Percentiles rank a stretch among this genome's conserved stretches.
Conservation (phyloP, 2,113 vertebrate genomes). For the Diadophis punctatus region DNA sequence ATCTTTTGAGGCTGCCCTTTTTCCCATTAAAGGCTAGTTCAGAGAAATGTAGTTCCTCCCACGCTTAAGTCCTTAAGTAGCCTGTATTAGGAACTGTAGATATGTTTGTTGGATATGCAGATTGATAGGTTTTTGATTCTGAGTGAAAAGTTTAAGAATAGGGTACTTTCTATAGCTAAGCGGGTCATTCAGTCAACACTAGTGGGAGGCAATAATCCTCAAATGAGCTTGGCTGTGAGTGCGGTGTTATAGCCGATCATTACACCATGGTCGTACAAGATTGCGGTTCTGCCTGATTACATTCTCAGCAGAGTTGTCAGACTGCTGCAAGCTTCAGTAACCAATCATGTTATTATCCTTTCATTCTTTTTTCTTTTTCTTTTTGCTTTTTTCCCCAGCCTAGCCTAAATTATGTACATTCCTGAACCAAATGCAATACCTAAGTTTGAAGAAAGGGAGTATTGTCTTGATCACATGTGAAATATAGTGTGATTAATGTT, state of each 20-base stretch:
- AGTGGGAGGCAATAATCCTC: not conserved
- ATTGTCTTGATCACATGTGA: not conserved
- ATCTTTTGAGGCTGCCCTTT: slow-evolving; percentile 45
- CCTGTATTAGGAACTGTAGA: slow-evolving; percentile 38
- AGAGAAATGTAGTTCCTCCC: slow-evolving; percentile 44
- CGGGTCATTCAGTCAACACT: rapidly evolving
- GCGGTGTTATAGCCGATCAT: slow-evolving; percentile 4
- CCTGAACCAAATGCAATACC: slow-evolving; percentile 14
- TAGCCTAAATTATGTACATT: not conserved
- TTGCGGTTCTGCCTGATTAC: slow-evolving; percentile 3
- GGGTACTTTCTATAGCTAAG: slow-evolving; percentile 31
- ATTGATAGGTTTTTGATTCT: slow-evolving; percentile 46
- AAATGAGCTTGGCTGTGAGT: not conserved
- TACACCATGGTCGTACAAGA: not conserved
- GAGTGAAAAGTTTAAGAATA: slow-evolving; percentile 35
- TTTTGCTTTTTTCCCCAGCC: not conserved
- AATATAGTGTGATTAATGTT: not conserved
- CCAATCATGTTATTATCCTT: not conserved
- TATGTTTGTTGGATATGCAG: slow-evolving; percentile 44
- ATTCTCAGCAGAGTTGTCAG: not conserved
- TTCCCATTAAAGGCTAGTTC: slow-evolving; percentile 51
- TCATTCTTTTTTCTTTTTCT: slow-evolving; percentile 2
- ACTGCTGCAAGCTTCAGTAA: slow-evolving; percentile 4
- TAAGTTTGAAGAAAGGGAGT: not conserved
- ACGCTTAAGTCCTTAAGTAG: slow-evolving; percentile 28